phyloP scores from a whole-genome alignment of 1,140 invertebrate species.

The Drosophila kikkawai region DNA sequence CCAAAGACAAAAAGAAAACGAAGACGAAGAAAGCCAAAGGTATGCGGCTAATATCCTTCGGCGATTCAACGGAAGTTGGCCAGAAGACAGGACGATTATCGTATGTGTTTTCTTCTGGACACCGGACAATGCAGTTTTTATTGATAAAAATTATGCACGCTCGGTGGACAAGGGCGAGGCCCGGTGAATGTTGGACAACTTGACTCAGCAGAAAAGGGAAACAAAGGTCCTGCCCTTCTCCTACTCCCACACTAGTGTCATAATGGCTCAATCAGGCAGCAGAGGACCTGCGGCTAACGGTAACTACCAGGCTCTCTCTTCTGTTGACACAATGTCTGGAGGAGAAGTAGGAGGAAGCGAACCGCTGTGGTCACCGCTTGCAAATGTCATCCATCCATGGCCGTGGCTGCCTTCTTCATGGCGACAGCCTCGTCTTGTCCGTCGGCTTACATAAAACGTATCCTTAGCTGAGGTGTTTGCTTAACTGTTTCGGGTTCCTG shows the following conservation, averaged over 20 bases:
- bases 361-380: constrained; percentile 34
- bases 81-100: constrained; percentile 49
- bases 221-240: constrained; percentile 31
- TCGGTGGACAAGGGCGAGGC: constrained; percentile 49
- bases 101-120: constrained; percentile 15
- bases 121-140: constrained; percentile 57
- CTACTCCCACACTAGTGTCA: constrained; percentile 38
- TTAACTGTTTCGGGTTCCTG: constrained; percentile 23
- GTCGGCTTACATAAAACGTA: constrained; percentile 36
- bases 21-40: not conserved
- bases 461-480: constrained; percentile 20
- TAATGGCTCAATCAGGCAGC: constrained; percentile 74
- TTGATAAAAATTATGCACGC: constrained; percentile 82
- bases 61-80: constrained; percentile 68
- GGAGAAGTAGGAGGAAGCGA: constrained; percentile 9
- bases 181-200: constrained; percentile 65
- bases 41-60: constrained; percentile 25
- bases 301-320: not conserved
- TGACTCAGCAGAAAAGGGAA: constrained; percentile 73
- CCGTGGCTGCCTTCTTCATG: constrained; percentile 2
- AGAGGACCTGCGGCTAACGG: constrained; percentile 23
- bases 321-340: constrained; percentile 46
- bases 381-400: constrained; percentile 30
- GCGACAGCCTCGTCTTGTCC: constrained; percentile 20
- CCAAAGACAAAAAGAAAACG: constrained; percentile 20